Conservation (phyloP, 2,888 invertebrate species). For the Ommatoiulus sabulosus region DNA sequence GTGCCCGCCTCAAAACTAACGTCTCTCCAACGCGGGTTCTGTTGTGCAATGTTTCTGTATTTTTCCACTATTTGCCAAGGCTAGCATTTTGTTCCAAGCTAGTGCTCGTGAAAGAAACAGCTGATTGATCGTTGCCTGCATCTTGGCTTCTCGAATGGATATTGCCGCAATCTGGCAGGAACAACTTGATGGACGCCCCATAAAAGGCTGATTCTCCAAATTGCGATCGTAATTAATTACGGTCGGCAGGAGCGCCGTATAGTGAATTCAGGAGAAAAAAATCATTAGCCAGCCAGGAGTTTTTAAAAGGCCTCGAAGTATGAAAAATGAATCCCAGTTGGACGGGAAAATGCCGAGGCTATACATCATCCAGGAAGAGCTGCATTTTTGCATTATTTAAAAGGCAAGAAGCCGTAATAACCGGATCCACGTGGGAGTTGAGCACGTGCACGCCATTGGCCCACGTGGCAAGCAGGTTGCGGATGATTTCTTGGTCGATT, state of each 20-base stretch:
- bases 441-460: neutral
- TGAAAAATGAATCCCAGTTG: neutral
- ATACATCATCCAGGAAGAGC: neutral
- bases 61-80: too few species aligned
- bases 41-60: too few species aligned
- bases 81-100: too few species aligned
- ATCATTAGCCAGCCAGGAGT: neutral
- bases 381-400: neutral
- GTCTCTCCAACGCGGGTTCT: too few species aligned
- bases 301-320: neutral
- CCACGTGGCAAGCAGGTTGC: neutral
- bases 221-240: neutral
- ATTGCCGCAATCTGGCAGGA: neutral
- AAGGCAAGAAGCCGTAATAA: neutral
- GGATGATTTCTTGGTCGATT: neutral
- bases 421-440: neutral
- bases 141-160: neutral
- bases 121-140: neutral
- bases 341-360: neutral
- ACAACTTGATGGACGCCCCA: neutral
- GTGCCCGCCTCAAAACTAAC: too few species aligned
- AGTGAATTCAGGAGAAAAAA: too few species aligned
- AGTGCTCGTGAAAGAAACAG: too few species aligned
- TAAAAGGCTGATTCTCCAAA: neutral
- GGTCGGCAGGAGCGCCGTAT: neutral